These are phyloP conservation scores for Sesia apiformis DNA, from an alignment of 2,888 invertebrate genomes.

Conservation along the genomic window DNA sequence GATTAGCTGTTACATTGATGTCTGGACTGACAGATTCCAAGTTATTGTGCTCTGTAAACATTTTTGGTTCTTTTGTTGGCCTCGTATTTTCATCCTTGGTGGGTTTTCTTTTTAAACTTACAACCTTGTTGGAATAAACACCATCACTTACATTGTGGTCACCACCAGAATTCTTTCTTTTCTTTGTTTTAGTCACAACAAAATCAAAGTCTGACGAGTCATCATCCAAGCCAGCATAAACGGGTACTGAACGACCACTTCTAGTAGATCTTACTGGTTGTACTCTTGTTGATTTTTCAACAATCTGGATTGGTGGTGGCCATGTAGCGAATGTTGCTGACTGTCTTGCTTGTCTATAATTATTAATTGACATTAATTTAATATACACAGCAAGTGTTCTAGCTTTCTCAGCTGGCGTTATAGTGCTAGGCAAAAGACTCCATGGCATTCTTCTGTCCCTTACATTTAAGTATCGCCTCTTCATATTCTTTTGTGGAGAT, in stretches of 20 bases:
- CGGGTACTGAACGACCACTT: constrained; percentile 56
- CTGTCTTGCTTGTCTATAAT: constrained; percentile 52
- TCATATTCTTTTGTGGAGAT: constrained; percentile 22
- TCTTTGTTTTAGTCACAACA: constrained; percentile 50
- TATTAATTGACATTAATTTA: constrained; percentile 60
- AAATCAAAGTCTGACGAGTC: constrained; percentile 60
- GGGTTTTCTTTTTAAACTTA: constrained; percentile 55
- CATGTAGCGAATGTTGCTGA: constrained; percentile 46
- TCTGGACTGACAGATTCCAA: constrained; percentile 11
- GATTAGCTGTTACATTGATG: constrained; percentile 29
- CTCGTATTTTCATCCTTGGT: constrained; percentile 46
- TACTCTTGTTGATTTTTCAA: constrained; percentile 49
- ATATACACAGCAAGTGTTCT: constrained; percentile 56
- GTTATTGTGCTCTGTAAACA: constrained; percentile 21
- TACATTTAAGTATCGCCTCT: constrained; percentile 52
- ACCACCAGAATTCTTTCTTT: constrained; percentile 46
- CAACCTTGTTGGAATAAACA: constrained; percentile 40
- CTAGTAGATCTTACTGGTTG: constrained; percentile 55
- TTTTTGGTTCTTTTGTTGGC: constrained; percentile 42
- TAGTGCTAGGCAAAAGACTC: constrained; percentile 47
- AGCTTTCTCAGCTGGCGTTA: constrained; percentile 55
- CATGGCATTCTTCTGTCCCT: constrained; percentile 63
- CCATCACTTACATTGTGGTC: constrained; percentile 37
- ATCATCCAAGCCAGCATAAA: constrained; percentile 61
- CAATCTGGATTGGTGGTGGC: constrained; percentile 60